Base-by-base conservation (phyloP, 37 sponge, comb jelly and placozoan genomes). In the Agelas oroides region DNA sequence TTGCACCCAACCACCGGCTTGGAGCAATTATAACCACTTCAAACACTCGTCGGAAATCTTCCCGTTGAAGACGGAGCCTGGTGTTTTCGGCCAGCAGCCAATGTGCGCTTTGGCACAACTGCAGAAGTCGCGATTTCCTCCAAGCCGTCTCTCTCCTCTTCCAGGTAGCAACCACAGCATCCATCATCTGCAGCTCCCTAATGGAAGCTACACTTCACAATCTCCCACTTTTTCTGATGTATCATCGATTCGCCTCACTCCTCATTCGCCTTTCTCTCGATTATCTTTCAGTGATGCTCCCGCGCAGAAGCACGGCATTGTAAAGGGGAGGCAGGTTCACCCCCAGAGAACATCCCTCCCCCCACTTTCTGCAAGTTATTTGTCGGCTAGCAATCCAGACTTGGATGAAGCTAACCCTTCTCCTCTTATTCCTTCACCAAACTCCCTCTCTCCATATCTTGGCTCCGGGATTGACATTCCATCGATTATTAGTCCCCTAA, bases 181-280 rank as follows among this genome's bases (percentile, higher is more conserved):
- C 25, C 71, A 82, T 1, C 82, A 71, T 37, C 53, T 86, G 30
- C 79, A 71, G 73, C 87, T 79, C n/a, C 87, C 79, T 1, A 52
- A 40, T 39, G 37, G 78, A 0, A 40, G 64, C 53, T 25, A 28
- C 62, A 59, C 33, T 23, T 36, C 77, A 30, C 61, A 28, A 23
- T 91, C 89, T 19, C 92, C 92, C 11, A 71, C 86, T 24, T 79
- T 80, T 21, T 88, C 89, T 33, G 89, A 93, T 64, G 57, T 88
- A 1, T 83, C 87, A 58, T 88, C 93, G 35, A 84, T 93, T 12
- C 75, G 78, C 27, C 53, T 88, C 34, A 84, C 89, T 16, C 85
- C 81, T 27, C 40, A 64, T n/a, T 78, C 93, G 0, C 86, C 85
- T 3, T 33, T 31, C 53, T n/a, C 71, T 20, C 46, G 38, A 21